These are phyloP conservation scores for Nerophis ophidion DNA, from an alignment of 2,113 vertebrate genomes.

Conservation along the genomic window DNA sequence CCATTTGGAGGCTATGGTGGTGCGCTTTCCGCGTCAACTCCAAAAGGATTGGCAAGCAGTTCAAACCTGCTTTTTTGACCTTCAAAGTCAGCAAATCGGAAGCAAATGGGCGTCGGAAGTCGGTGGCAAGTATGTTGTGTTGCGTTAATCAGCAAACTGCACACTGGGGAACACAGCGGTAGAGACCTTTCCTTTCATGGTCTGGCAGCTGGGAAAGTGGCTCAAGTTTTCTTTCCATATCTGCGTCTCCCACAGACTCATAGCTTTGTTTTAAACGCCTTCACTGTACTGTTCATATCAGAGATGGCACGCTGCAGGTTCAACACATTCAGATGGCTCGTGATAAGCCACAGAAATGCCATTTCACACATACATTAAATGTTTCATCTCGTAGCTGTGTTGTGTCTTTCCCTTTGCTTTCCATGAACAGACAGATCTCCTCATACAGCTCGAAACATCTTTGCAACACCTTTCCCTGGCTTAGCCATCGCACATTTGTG, in stretches of 20 bases:
- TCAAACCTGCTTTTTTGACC: too few relatives aligned
- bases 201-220: conserved; percentile 29
- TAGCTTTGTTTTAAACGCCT: too few relatives aligned
- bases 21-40: conserved; percentile 30
- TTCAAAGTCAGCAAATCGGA: too few relatives aligned
- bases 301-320: too few relatives aligned
- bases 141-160: too few relatives aligned
- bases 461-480: conserved; percentile 15
- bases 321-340: too few relatives aligned
- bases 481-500: conserved; percentile 16
- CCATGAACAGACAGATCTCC: conserved; percentile 22
- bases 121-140: background rate
- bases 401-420: conserved; percentile 30
- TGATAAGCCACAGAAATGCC: too few relatives aligned
- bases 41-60: conserved; percentile 27
- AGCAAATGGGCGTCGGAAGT: too few relatives aligned
- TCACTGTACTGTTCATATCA: too few relatives aligned
- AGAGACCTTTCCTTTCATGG: conserved; percentile 3
- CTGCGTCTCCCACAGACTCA: too few relatives aligned
- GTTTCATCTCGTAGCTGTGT: background rate
- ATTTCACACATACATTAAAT: too few relatives aligned
- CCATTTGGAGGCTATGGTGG: conserved; percentile 26
- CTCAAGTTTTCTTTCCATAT: conserved; percentile 1
- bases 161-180: too few relatives aligned
- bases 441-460: conserved; percentile 12